phyloP scores from a whole-genome alignment of 2,888 invertebrate genomes.

The Hydropsyche betteni region DNA sequence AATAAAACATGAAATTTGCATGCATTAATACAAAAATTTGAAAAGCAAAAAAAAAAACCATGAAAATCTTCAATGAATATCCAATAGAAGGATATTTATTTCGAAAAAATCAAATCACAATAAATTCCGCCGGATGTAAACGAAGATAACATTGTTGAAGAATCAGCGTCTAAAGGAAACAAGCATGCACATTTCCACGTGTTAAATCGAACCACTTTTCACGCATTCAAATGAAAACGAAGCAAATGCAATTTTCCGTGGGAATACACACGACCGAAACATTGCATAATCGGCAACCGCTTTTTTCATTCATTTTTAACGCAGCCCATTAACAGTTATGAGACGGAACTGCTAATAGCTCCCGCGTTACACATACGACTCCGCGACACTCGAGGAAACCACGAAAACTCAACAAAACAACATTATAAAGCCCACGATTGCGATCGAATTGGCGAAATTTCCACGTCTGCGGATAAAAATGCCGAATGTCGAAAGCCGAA shows the following conservation, averaged over 20 bases:
- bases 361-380: background rate
- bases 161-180: background rate
- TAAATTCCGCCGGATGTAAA: background rate
- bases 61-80: background rate
- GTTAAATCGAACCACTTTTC: background rate
- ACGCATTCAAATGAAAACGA: background rate
- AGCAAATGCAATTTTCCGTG: slow-evolving; percentile 15
- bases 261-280: background rate
- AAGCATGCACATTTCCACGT: slow-evolving; percentile 3
- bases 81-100: background rate
- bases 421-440: background rate
- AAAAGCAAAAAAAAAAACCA: background rate
- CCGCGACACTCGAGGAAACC: background rate
- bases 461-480: slow-evolving; percentile 4
- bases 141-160: background rate
- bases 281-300: no score
- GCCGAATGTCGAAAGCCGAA: background rate
- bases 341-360: no score
- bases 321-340: no score
- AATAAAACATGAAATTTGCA: background rate
- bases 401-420: background rate
- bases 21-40: background rate
- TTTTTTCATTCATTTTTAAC: no score
- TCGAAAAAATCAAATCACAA: background rate
- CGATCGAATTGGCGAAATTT: slow-evolving; percentile 10